These are phyloP conservation scores for Brachionichthys hirsutus DNA, from an alignment of 2,113 vertebrate genomes.

Conservation along the genomic window DNA sequence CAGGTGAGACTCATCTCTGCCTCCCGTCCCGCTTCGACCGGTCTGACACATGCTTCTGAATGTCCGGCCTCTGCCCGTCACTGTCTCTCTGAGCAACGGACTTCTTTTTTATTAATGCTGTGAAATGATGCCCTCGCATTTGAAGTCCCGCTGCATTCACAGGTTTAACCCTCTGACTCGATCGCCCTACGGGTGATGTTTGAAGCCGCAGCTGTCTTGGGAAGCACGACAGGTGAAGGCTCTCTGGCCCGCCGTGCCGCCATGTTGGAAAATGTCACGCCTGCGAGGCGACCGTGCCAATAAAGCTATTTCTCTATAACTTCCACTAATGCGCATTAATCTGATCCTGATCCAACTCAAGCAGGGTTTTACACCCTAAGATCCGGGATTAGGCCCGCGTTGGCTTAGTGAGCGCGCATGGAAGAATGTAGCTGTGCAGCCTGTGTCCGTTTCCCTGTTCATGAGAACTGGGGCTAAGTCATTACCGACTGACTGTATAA, in stretches of 20 bases:
- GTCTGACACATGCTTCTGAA: constrained; percentile 21
- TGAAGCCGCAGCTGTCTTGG: background rate
- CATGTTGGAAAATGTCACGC: constrained; percentile 31
- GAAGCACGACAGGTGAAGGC: background rate
- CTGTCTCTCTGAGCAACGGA: background rate
- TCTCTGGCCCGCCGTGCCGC: background rate
- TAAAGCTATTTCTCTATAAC: constrained; percentile 47
- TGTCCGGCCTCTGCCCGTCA: constrained; percentile 4
- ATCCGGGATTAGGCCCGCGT: constrained; percentile 69
- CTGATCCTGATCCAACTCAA: constrained; percentile 69
- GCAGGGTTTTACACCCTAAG: constrained; percentile 60
- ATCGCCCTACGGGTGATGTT: background rate
- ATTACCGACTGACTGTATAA: constrained; percentile 63
- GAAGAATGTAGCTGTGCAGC: constrained; percentile 53
- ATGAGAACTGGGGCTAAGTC: constrained; percentile 43
- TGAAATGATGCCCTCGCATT: background rate
- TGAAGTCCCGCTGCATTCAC: no score
- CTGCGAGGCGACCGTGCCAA: constrained; percentile 43
- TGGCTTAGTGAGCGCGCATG: constrained; percentile 51
- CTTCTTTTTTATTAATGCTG: background rate
- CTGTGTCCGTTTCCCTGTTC: constrained; percentile 41
- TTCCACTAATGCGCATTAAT: constrained; percentile 70
- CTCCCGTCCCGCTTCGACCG: constrained; percentile 17
- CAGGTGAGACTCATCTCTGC: constrained; percentile 70
- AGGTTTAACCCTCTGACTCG: background rate